These are phyloP conservation scores for Phania funesta DNA, from an alignment of 2,888 invertebrate genomes.

Conservation along the genomic window DNA sequence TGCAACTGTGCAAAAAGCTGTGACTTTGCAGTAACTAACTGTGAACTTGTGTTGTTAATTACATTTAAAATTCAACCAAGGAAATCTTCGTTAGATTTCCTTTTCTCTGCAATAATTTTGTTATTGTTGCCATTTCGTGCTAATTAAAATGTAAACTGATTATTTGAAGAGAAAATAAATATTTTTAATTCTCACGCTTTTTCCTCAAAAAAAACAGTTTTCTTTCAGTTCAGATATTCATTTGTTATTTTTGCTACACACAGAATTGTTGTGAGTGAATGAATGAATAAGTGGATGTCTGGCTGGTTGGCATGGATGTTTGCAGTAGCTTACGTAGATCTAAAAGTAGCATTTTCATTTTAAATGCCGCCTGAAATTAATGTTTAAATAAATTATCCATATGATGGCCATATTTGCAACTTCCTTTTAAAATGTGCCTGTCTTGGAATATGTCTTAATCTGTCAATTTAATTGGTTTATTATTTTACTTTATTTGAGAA, in stretches of 20 bases:
- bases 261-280: background rate
- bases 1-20: background rate
- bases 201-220: constrained; percentile 22
- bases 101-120: constrained; percentile 3
- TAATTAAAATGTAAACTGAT: constrained; percentile 63
- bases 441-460: background rate
- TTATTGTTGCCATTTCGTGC: constrained; percentile 29
- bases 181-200: constrained; percentile 61
- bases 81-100: constrained; percentile 29
- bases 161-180: constrained; percentile 51
- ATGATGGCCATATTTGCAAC: constrained; percentile 60
- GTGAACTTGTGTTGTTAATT: constrained; percentile 61
- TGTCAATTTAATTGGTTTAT: background rate
- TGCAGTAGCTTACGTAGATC: too few species aligned
- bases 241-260: constrained; percentile 6
- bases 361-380: constrained; percentile 16
- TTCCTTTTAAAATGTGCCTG: constrained; percentile 24
- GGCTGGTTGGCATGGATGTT: constrained; percentile 32
- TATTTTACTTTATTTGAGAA: background rate
- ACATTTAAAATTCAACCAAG: constrained; percentile 38
- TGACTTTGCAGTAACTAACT: constrained; percentile 34
- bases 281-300: constrained; percentile 4
- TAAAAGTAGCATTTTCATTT: constrained; percentile 11
- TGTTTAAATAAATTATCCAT: constrained; percentile 42
- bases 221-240: background rate